Conservation (phyloP, 2,113 vertebrate genomes). For the Mesoclemmys tuberculata region DNA sequence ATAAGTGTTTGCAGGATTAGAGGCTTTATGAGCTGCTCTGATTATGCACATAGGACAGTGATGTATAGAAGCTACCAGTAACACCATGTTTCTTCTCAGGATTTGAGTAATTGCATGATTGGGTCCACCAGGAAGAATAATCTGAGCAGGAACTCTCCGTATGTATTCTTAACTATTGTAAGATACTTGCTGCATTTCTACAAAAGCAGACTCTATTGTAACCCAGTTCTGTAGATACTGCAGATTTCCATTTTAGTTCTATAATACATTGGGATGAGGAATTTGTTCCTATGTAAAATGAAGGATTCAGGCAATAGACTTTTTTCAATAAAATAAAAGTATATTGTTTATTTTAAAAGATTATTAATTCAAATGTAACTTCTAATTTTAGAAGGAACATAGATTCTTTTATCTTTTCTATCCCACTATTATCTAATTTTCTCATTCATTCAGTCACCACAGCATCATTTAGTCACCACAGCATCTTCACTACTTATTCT, state of each 20-base stretch:
- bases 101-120: conserved; percentile 41
- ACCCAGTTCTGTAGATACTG: not conserved
- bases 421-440: not conserved
- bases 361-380: not conserved
- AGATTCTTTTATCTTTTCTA: not conserved
- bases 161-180: conserved; percentile 74
- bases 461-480: not conserved
- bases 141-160: conserved; percentile 80
- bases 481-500: not conserved
- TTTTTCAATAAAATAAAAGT: conserved; percentile 13
- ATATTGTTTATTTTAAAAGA: not conserved
- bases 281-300: not conserved
- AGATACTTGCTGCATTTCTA: not conserved
- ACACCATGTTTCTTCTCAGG: conserved; percentile 61
- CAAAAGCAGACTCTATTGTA: not conserved
- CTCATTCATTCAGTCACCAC: not conserved
- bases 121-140: conserved; percentile 78
- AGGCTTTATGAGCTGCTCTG: not conserved
- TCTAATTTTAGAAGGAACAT: not conserved
- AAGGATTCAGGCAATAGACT: not conserved
- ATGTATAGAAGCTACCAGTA: not conserved
- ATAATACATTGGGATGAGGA: not conserved
- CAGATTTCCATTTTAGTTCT: not conserved
- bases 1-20: not conserved
- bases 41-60: not conserved